Percentiles rank a stretch among this genome's conserved stretches.
Evolutionary conservation across 2,888 invertebrate species (phyloP).

Genomic region (Chalcosyrphus nemorum): DNA sequence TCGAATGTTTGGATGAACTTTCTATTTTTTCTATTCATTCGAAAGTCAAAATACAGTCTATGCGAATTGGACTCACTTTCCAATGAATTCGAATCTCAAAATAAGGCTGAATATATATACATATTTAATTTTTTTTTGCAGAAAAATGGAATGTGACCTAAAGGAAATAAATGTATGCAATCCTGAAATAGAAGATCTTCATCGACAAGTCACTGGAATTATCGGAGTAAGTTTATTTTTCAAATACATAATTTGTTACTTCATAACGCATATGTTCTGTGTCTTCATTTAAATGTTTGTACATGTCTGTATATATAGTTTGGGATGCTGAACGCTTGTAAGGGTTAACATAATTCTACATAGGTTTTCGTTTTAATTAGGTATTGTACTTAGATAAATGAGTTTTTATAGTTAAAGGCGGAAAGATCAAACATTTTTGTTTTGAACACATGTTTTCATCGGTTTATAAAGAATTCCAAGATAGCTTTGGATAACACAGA

Average conservation of each 20-base stretch:
- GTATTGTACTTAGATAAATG: no score
- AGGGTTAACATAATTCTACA: not conserved
- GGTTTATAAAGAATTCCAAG: no score
- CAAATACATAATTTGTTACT: not conserved
- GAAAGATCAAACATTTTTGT: no score
- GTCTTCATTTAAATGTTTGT: not conserved
- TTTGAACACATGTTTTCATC: no score
- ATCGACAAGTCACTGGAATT: conserved; percentile 81
- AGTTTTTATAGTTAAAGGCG: no score
- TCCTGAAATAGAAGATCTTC: conserved; percentile 80
- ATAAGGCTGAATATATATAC: not conserved
- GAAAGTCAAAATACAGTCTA: no score
- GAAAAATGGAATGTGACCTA: conserved; percentile 81
- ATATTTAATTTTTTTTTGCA: conserved; percentile 71
- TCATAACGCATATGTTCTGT: not conserved
- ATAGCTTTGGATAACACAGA: no score
- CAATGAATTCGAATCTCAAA: no score
- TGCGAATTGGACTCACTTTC: no score
- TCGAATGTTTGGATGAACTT: no score
- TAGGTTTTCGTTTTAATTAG: not conserved
- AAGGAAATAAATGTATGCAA: conserved; percentile 81
- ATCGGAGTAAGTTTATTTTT: conserved; percentile 79
- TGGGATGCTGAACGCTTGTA: not conserved
- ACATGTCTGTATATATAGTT: not conserved
- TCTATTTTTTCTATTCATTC: no score